Conservation (phyloP, 2,888 invertebrate species). For the Oegoconia quadripuncta region DNA sequence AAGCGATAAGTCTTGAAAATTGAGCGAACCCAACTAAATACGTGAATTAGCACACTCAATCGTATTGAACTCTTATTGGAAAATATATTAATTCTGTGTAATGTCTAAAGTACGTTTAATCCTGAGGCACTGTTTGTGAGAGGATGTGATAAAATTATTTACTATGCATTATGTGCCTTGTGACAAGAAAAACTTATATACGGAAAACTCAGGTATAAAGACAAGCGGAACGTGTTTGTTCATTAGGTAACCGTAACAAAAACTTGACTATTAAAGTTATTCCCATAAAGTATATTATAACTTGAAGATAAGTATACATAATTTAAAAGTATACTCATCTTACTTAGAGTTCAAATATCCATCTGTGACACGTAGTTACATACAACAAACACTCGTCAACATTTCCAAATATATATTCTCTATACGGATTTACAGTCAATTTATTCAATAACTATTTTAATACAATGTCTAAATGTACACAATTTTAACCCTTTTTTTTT, state of each 20-base stretch:
- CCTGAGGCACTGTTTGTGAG: background rate
- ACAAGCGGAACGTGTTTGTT: constrained; percentile 27
- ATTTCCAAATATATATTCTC: constrained; percentile 76
- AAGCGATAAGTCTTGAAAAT: constrained; percentile 75
- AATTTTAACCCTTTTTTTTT: constrained; percentile 53
- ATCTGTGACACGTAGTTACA: constrained; percentile 67
- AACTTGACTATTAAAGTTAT: constrained; percentile 44
- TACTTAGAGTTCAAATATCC: constrained; percentile 59
- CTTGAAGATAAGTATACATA: constrained; percentile 54
- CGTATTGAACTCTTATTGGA: constrained; percentile 43
- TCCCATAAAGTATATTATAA: constrained; percentile 57
- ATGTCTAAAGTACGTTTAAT: constrained; percentile 1
- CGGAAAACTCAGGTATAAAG: too few species aligned
- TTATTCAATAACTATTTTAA: constrained; percentile 65
- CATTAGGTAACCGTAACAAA: constrained; percentile 27
- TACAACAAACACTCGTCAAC: constrained; percentile 73
- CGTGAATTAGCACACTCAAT: constrained; percentile 65
- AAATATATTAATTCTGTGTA: background rate
- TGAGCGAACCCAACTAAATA: constrained; percentile 75
- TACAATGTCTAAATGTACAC: constrained; percentile 73
- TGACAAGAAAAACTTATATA: too few species aligned
- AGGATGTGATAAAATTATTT: too few species aligned
- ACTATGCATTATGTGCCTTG: too few species aligned
- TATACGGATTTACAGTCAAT: constrained; percentile 67
- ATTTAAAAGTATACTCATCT: constrained; percentile 29